These are phyloP conservation scores for Hemaris fuciformis DNA, from an alignment of 2,888 invertebrate genomes.

Conservation along the genomic window DNA sequence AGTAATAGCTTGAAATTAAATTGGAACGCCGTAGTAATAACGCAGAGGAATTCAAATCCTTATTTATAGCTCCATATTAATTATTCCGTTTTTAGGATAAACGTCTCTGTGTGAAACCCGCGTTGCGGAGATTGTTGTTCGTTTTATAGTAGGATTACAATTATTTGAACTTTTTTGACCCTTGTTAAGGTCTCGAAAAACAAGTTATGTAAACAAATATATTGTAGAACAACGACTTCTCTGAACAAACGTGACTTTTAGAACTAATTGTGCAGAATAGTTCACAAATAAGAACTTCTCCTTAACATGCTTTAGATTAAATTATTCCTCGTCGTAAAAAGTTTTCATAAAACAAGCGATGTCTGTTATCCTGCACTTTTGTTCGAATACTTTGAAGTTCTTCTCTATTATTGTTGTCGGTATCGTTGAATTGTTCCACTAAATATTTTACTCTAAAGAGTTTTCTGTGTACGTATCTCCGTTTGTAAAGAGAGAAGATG, in stretches of 20 bases:
- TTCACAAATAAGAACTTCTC: neutral
- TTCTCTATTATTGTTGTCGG: conserved; percentile 34
- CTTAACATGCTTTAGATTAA: conserved; percentile 19
- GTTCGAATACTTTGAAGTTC: conserved; percentile 47
- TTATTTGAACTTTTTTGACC: neutral
- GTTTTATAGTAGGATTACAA: neutral
- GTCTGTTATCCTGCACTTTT: conserved; percentile 48
- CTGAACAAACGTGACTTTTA: neutral
- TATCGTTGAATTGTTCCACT: conserved; percentile 11
- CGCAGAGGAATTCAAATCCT: neutral
- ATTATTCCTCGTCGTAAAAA: conserved; percentile 29
- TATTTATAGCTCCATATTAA: conserved; percentile 9
- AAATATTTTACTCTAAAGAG: neutral
- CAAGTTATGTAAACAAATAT: neutral
- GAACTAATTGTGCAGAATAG: neutral
- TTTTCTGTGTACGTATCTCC: neutral
- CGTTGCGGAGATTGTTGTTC: neutral
- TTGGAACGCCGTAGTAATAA: neutral
- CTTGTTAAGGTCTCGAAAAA: neutral
- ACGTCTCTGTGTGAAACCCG: neutral
- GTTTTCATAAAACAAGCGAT: conserved; percentile 53
- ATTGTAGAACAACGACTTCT: neutral
- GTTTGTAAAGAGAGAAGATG: neutral
- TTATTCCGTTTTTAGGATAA: conserved; percentile 11
- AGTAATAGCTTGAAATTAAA: neutral